Conservation (phyloP, 2,888 invertebrate species). For the Oegoconia quadripuncta region DNA sequence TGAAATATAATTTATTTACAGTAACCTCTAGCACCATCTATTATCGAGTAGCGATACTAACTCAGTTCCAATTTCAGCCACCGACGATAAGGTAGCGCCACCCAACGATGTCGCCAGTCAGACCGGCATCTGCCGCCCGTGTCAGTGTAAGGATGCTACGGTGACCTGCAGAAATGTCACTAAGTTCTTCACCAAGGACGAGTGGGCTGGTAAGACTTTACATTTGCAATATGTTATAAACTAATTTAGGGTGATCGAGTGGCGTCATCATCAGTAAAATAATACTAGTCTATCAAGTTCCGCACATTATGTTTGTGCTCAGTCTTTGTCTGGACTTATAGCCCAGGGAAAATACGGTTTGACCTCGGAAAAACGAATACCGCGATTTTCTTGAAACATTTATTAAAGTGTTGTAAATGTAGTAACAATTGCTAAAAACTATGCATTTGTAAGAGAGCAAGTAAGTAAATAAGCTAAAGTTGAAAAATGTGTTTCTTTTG, state of each 20-base stretch:
- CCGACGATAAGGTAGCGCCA: conserved; percentile 15
- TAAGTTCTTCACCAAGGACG: conserved; percentile 69
- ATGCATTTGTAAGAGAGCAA: too few relatives aligned
- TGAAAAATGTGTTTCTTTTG: too few relatives aligned
- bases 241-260: neutral
- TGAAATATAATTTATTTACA: neutral
- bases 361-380: too few relatives aligned
- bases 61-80: conserved; percentile 25
- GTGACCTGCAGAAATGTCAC: conserved; percentile 77
- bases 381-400: too few relatives aligned
- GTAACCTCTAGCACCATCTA: conserved; percentile 34
- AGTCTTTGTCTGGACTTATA: too few relatives aligned
- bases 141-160: conserved; percentile 65
- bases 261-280: neutral
- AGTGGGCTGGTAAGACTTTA: conserved; percentile 71
- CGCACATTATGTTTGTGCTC: too few relatives aligned
- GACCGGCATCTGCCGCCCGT: conserved; percentile 74
- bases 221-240: neutral
- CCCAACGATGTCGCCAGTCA: conserved; percentile 30
- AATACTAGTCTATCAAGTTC: too few relatives aligned
- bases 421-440: too few relatives aligned
- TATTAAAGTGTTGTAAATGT: too few relatives aligned
- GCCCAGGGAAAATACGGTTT: too few relatives aligned
- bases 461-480: too few relatives aligned
- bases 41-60: conserved; percentile 31